Percentiles rank a stretch among this genome's conserved stretches.
Conservation (phyloP, 2,888 invertebrate genomes). For the Apodemia zela region DNA sequence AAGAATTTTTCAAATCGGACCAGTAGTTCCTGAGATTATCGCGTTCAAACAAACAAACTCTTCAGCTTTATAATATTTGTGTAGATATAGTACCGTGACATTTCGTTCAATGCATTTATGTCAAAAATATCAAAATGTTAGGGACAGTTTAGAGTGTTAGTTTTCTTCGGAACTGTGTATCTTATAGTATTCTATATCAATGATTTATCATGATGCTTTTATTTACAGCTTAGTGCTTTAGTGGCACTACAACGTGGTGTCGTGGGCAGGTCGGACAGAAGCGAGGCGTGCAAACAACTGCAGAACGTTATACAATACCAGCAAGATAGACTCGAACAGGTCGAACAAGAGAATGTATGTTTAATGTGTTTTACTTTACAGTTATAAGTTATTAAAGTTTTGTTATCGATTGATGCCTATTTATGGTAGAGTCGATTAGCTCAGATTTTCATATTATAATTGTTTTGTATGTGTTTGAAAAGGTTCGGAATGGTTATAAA, state of each 20-base stretch:
- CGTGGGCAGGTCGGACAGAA: constrained; percentile 49
- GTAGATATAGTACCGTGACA: too few relatives aligned
- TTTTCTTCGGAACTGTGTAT: too few relatives aligned
- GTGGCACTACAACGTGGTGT: constrained; percentile 65
- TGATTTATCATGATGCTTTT: not conserved
- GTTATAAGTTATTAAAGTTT: not conserved
- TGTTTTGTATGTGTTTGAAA: too few relatives aligned
- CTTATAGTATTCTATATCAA: too few relatives aligned
- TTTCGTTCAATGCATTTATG: too few relatives aligned
- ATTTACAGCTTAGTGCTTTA: constrained; percentile 53
- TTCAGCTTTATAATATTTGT: too few relatives aligned
- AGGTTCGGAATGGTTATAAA: too few relatives aligned
- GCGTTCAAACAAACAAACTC: too few relatives aligned
- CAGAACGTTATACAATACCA: constrained; percentile 65
- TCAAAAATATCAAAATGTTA: too few relatives aligned
- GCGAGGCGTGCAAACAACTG: constrained; percentile 60
- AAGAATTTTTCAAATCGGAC: too few relatives aligned
- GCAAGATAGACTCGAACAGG: constrained; percentile 56
- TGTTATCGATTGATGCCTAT: not conserved
- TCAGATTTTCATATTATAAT: not conserved
- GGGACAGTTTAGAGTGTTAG: too few relatives aligned
- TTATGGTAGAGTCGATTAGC: not conserved
- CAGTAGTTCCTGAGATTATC: too few relatives aligned
- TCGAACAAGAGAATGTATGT: constrained; percentile 69
- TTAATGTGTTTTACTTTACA: not conserved